Percentiles rank a stretch among this genome's conserved stretches.
phyloP scores from a whole-genome alignment of 2,888 invertebrate species.

The Frankliniella fusca region DNA sequence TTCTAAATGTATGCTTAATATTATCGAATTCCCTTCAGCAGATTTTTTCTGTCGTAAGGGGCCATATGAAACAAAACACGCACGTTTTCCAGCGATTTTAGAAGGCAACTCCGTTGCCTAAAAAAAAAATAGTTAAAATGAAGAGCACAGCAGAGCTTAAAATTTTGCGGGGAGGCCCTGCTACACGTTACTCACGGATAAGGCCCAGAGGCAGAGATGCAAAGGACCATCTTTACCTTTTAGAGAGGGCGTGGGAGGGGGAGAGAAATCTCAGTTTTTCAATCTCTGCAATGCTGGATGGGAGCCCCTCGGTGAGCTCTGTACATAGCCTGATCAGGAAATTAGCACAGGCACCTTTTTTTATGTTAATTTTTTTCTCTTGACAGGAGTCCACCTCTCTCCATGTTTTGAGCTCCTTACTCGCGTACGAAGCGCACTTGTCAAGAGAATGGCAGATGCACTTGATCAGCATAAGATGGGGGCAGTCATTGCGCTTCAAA shows the following conservation, averaged over 20 bases:
- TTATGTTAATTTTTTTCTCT: not conserved
- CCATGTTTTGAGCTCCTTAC: not conserved
- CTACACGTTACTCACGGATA: not conserved
- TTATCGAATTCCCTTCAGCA: too few relatives aligned
- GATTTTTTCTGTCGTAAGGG: too few relatives aligned
- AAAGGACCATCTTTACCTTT: not conserved
- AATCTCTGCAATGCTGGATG: not conserved
- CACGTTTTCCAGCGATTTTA: too few relatives aligned
- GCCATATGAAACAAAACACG: too few relatives aligned
- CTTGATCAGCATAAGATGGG: not conserved
- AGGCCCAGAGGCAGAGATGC: not conserved
- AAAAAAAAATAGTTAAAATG: not conserved
- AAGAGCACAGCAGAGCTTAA: not conserved
- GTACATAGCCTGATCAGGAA: not conserved
- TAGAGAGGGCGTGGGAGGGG: not conserved
- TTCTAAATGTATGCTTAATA: too few relatives aligned
- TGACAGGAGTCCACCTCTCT: not conserved
- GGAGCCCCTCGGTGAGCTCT: not conserved
- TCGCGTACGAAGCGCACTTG: not conserved
- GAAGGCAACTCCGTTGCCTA: too few relatives aligned
- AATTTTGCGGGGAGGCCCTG: too few relatives aligned
- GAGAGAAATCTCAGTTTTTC: not conserved
- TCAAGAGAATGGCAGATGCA: not conserved
- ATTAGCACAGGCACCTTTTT: not conserved
- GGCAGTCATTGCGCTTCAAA: not conserved